These are phyloP conservation scores for Euphonia xanthogaster DNA, from an alignment of 2,797 vertebrate genomes.

Conservation along the genomic window DNA sequence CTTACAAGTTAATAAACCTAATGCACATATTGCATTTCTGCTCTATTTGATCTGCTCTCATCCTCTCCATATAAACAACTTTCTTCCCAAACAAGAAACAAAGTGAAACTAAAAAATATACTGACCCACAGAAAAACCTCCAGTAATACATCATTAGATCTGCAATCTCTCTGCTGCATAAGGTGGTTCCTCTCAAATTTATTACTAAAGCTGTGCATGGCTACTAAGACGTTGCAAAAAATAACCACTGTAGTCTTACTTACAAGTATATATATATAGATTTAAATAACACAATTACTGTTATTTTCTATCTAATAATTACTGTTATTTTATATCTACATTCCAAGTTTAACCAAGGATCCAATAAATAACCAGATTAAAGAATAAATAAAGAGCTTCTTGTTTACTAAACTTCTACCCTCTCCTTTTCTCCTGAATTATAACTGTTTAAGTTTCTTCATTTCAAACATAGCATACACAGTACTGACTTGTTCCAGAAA, in stretches of 20 bases:
- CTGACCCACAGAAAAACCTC: not conserved
- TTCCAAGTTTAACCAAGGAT: not conserved
- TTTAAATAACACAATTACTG: not conserved
- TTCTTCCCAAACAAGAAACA: not conserved
- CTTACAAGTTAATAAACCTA: not conserved
- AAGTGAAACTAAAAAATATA: not conserved
- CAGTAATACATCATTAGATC: not conserved
- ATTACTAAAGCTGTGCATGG: not conserved
- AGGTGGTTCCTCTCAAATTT: not conserved
- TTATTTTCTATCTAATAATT: no score
- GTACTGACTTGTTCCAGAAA: not conserved
- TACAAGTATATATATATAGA: not conserved
- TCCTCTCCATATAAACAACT: not conserved
- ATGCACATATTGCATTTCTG: not conserved
- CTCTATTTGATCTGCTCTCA: not conserved
- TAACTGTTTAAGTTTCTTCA: not conserved
- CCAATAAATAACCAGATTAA: not conserved
- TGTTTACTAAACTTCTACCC: not conserved
- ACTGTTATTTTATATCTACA: not conserved
- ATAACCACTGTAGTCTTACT: not conserved
- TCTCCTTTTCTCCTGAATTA: not conserved
- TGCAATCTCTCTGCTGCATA: not conserved
- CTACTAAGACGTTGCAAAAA: not conserved
- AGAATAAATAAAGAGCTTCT: not conserved
- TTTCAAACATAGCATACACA: not conserved